These are phyloP conservation scores for Paracentrotus lividus DNA, from an alignment of 53 echinoderm and acorn worm species.

Conservation along the genomic window DNA sequence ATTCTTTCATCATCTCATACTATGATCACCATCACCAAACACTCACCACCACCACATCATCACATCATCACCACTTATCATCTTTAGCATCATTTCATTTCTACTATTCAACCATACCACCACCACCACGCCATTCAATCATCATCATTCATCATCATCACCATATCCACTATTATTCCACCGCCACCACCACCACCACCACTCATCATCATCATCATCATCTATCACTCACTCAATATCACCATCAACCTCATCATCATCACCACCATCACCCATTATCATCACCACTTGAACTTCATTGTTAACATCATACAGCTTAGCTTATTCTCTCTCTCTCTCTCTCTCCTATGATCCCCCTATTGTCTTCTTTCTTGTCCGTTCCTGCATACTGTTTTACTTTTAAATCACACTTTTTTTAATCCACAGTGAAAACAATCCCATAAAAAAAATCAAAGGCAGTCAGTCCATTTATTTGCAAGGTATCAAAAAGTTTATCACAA, in stretches of 20 bases:
- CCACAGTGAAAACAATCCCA: neutral
- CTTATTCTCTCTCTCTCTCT: neutral
- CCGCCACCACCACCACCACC: no score
- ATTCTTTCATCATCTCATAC: no score
- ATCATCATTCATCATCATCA: neutral
- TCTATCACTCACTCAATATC: neutral
- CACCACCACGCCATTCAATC: neutral
- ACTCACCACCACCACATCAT: no score
- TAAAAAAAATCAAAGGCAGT: neutral
- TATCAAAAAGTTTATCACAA: constrained; percentile 51
- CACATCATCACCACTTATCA: no score
- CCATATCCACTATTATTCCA: no score
- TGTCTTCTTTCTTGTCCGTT: neutral
- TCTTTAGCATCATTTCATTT: no score
- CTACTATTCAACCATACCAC: neutral
- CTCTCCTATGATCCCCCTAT: neutral
- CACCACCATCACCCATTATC: neutral
- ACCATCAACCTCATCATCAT: neutral
- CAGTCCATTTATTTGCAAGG: neutral
- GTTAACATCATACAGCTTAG: neutral
- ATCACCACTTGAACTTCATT: neutral
- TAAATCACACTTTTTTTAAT: neutral
- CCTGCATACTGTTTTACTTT: neutral
- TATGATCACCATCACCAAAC: no score
- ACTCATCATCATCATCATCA: neutral